Base-by-base conservation (phyloP, 2,113 vertebrate genomes). In the Sceloporus tristichus region DNA sequence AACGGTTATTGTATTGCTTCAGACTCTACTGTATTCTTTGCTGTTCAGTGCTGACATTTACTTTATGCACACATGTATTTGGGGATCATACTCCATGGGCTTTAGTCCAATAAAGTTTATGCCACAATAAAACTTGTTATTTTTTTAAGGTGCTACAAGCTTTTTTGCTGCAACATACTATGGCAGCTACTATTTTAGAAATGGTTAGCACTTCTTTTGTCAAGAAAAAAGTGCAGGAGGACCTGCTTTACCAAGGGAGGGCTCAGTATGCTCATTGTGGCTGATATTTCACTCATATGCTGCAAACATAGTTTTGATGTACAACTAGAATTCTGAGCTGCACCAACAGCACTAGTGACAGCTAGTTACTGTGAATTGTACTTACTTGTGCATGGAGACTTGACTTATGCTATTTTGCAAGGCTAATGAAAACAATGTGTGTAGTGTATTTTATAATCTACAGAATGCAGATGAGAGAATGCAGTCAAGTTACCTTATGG, bases 271-370 rank as follows among this genome's bases (percentile, higher is more conserved):
- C 6, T 27, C 76, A 84, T 9, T 81, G 62, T 54, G 16, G 0
- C 83, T 93, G 48, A 81, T 80, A 40, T 84, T 88, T 84, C 85
- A 0, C 0, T 90, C 48, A 89, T 89, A 48, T 93, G 89, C 88
- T 89, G 48, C 56, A 87, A 1, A 70, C 83, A 42, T 7, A 34
- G 27, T n/a, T 79, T 71, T 91, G 91, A 62, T 53, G 86, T 79
- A 25, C 87, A 59, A 66, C 84, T 91, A 54, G 34, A 83, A 73
- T 0, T 4, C 87, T 92, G 88, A 89, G 89, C 89, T 93, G 79
- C 85, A 48, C 25, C 70, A 38, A 23, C 34, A 25, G 65, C 84
- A 85, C 74, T 77, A 16, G 3, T 88, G 91, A 78, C 59, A 90
- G 76, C 38, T 48, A 86, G 62, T 91, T 85, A 88, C 82, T 65